phyloP scores from a whole-genome alignment of 2,113 vertebrate species.

The Scortum barcoo region DNA sequence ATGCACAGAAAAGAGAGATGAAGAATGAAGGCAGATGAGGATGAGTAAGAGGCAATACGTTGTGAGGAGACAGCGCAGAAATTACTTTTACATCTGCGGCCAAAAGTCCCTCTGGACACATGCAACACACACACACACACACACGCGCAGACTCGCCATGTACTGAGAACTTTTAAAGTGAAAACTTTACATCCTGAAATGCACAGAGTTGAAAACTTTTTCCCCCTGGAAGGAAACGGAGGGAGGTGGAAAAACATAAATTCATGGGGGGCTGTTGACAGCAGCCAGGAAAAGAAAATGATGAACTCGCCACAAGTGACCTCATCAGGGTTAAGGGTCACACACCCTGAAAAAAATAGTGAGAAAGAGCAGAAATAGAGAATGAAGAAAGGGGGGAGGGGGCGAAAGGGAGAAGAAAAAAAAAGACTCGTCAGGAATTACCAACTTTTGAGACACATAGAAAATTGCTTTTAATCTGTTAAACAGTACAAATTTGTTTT shows the following conservation, averaged over 20 bases:
- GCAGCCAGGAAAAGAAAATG: conserved; percentile 69
- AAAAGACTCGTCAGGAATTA: neutral
- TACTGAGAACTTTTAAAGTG: conserved; percentile 46
- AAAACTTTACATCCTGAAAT: conserved; percentile 68
- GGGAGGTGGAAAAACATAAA: conserved; percentile 69
- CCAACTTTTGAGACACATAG: neutral
- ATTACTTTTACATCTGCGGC: conserved; percentile 81
- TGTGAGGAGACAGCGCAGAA: conserved; percentile 47
- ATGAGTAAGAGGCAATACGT: neutral
- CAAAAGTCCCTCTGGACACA: conserved; percentile 68
- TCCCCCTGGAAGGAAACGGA: conserved; percentile 36
- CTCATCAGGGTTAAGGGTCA: conserved; percentile 64
- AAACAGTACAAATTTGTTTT: neutral
- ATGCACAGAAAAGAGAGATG: neutral
- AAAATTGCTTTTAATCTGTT: neutral
- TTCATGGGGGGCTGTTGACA: conserved; percentile 56
- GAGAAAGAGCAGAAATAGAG: conserved; percentile 6
- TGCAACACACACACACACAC: conserved; percentile 21
- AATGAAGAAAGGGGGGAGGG: neutral
- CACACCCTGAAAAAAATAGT: conserved; percentile 50
- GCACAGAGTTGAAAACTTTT: conserved; percentile 29
- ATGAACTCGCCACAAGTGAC: conserved; percentile 63
- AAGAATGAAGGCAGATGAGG: neutral
- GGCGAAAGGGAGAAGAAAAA: neutral
- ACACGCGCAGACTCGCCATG: conserved; percentile 3